Conservation (phyloP, 30 jellyfish, hydroid and myxozoan genomes). For the Hydra vulgaris region DNA sequence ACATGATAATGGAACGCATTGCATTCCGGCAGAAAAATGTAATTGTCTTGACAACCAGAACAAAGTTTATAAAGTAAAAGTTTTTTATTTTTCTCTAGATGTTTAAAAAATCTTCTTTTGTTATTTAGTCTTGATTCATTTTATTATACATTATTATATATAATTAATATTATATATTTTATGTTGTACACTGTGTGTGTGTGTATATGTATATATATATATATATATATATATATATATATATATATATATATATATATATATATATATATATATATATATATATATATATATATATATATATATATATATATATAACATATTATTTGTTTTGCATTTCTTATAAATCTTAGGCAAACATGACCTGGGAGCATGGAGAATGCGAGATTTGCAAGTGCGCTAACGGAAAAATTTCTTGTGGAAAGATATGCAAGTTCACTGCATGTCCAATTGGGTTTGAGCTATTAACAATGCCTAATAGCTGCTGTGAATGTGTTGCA, state of each 20-base stretch:
- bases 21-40: constrained; percentile 11
- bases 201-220: no score
- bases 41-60: constrained; percentile 17
- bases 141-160: no score
- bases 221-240: no score
- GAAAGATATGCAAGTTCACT: constrained; percentile 16
- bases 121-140: no score
- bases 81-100: not conserved
- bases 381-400: constrained; percentile 25
- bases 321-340: no score
- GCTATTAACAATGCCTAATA: constrained; percentile 9
- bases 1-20: constrained; percentile 45
- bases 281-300: no score
- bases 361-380: constrained; percentile 26
- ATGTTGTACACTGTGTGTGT: no score
- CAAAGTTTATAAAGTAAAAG: not conserved
- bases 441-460: constrained; percentile 23
- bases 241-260: no score
- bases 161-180: no score
- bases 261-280: no score
- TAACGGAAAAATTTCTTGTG: constrained; percentile 23
- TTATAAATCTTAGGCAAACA: constrained; percentile 1
- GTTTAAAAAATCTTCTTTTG: no score
- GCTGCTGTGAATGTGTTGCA: constrained; percentile 24
- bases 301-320: no score